Evolutionary conservation across 2,113 vertebrate genomes (phyloP), one percentile per base, ranked within the genome.

Genomic region (Andinoacara biseriatus): DNA sequence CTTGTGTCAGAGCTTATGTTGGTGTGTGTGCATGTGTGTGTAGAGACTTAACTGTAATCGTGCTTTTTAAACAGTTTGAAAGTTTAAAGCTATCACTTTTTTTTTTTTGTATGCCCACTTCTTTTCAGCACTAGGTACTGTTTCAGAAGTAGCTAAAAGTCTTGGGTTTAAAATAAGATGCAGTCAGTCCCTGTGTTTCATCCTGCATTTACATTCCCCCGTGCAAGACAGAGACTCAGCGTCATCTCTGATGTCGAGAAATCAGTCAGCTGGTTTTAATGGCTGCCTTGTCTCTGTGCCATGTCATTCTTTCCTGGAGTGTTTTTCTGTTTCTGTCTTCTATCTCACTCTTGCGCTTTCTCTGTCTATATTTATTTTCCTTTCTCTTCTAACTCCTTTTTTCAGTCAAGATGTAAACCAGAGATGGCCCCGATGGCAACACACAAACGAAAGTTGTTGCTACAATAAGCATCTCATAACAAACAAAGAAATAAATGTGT

Each of bases 181-280:
- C 62, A 24, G 15, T 83, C 59, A 46, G 56, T 49, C 46, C 26
- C 83, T 15, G 84, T 33, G 81, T 91, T 90, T 85, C 10, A 63
- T 90, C 65, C 59, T 69, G 35, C 57, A 57, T 69, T 83, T 81
- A 35, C 74, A 85, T 38, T 60, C 26, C 4, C 20, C 60, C 69
- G 52, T 29, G 78, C 52, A 81, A 86, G 81, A 89, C n/a, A 20
- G 31, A 74, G 74, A 63, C 26, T 65, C 59, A 11, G 35, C 31
- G 46, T 61, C 84, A 80, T 72, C 62, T 89, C 80, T 82, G 54
- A 83, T 86, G 89, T 86, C 82, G 52, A 58, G 31, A 80, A 76
- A 80, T 88, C 56, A 86, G 82, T 89, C 85, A 79, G 86, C 81
- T 91, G 87, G 54, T 80, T 92, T 79, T 89, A 92, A 90, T 91